Evolutionary conservation across 1,140 invertebrate species (phyloP), one percentile per base, ranked within the genome.

Genomic region (Prorops nasuta): DNA sequence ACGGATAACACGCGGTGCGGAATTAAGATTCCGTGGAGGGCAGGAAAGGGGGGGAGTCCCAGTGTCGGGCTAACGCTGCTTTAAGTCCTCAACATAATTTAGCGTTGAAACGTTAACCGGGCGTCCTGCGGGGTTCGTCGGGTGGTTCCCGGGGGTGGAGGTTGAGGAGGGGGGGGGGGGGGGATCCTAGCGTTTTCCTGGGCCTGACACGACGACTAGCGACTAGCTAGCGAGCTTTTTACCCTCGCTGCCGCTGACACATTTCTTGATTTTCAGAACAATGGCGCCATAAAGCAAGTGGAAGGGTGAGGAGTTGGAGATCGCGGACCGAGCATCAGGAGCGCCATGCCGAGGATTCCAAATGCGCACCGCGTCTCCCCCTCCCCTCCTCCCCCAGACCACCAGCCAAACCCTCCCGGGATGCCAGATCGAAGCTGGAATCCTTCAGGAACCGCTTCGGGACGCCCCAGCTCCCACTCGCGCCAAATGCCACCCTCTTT

Each of bases 221-320:
- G 49, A 58, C 56, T 53, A 63, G 60, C 58, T 66, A 65, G 51
- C 57, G 58, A 69, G 58, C 69, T 72, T 75, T 74, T 72, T 73
- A 67, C 71, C 65, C 68, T 62, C 53, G 54, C 73, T 77, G 74
- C 43, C 54, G 57, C 53, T 76, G 73, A 76, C 73, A 77, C 63
- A 72, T 76, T 76, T 74, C 71, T 72, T 73, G 72, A 74, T 76
- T 74, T 74, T 62, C 68, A 62, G 71, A 73, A 73, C 71, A 76
- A 72, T 71, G 66, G 64, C 63, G 62, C 68, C 64, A 72, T 74
- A 71, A 73, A 74, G 60, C 64, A 55, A 3, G 9, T 60, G 60
- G 58, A 49, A 61, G 44, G 38, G 57, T 43, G 58, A 60, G 58
- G 24, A 28, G 12, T 6, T 28, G 6, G 56, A 62, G 49, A 60